Base-by-base conservation (phyloP, 2,888 invertebrate genomes). In the Tetragonula carbonaria region DNA sequence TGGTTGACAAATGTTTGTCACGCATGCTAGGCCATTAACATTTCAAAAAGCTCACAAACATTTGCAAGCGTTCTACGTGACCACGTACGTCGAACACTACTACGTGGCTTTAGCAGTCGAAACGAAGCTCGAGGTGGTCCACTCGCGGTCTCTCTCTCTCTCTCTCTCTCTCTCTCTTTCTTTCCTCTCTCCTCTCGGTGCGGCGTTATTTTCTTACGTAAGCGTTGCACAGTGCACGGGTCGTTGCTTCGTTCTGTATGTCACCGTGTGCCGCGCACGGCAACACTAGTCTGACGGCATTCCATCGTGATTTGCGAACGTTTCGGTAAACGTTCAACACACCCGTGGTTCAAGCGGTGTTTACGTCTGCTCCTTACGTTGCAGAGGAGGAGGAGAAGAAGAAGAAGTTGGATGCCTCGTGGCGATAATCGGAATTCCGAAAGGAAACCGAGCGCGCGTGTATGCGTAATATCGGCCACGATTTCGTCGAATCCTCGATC, bases 281-380 rank as follows among this genome's bases (percentile, higher is more conserved):
- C 85, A 88, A 90, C 92, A 92, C 93, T 93, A 92, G 93, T 92
- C 92, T 85, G 91, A 93, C 93, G 91, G 92, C 93, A 93, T 93
- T 93, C 93, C 93, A 91, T 91, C 91, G 92, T 92, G 93, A 93
- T 93, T 93, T 93, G 93, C 92, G 92, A 93, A 93, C 91, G 92
- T 93, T 93, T 93, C 92, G 92, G 91, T 92, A 92, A 93, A 92
- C 91, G 91, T 88, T 91, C 90, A 88, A 91, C 91, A 87, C 87
- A 84, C 82, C 87, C 90, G 90, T 87, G 85, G 88, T 87, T 85
- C 88, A 78, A 85, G 88, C 86, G 87, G 86, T 90, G 91, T 92
- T 92, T 92, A 90, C 90, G 91, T 90, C 87, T 86, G 87, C 85
- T 78, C 72, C 82, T 80, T 33, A 3, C 77, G 84, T 79, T 81